Evolutionary conservation across 1,140 invertebrate genomes (phyloP), one percentile per base, ranked within the genome.

Genomic region (Nephila pilipes): DNA sequence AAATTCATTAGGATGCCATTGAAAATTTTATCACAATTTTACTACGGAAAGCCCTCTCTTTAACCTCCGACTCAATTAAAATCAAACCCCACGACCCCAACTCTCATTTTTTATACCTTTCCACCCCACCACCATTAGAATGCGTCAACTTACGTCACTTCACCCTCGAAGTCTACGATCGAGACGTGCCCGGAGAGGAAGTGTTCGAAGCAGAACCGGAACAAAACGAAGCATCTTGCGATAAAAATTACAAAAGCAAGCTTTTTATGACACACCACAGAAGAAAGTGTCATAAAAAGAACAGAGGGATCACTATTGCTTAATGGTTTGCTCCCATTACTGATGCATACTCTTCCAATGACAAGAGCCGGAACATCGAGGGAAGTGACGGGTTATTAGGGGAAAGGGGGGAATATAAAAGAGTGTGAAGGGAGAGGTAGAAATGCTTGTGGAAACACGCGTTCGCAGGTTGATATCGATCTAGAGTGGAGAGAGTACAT

Each of bases 391-490:
- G 69, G 69, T 75, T 75, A 75, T 75, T 75, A 75, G 69, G 69
- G 69, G 69, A 29, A 75, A 36, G 20, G 29, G 69, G 65, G 69
- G 29, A 16, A 25, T 75, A 16, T 32, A 32, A 75, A 75, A 75
- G 69, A 75, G 29, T 75, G 29, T 12, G 69, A 36, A 75, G 69
- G 69, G 69, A 60, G 46, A 46, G 57, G 14, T 14, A 60, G 16
- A 60, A 60, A 6, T 75, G 69, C 69, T 32, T 18, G 29, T 32
- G 25, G 69, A 36, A 75, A 75, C 69, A 32, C 29, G 69, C 69
- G 69, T 75, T 75, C 69, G 69, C 69, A 75, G 32, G 69, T 75
- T 75, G 69, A 75, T 75, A 75, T 75, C 69, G 69, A 75, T 75
- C 69, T 75, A 18, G 69, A 32, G 69, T 22, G 69, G 32, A 60